Evolutionary conservation across 2,888 invertebrate genomes (phyloP).

Genomic region (Imbricaverruca yamaguchii): DNA sequence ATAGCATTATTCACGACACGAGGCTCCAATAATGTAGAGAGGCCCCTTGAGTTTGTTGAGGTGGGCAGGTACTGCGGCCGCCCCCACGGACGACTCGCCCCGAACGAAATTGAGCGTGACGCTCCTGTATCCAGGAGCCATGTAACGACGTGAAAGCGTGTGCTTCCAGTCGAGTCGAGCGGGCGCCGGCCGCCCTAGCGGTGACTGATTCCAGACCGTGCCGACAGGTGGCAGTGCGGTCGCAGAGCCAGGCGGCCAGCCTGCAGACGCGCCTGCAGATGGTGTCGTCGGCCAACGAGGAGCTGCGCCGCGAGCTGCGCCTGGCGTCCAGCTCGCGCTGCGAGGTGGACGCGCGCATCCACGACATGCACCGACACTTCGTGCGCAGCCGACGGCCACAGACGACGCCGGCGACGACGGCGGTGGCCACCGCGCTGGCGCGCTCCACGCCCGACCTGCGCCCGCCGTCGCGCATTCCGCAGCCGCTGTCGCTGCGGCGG

Average conservation of each 20-base stretch:
- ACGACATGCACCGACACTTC: slow-evolving; percentile 16
- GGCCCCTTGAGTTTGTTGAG: too few relatives aligned
- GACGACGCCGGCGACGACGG: neutral
- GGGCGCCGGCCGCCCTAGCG: too few relatives aligned
- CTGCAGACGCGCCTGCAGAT: slow-evolving; percentile 4
- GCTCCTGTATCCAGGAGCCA: too few relatives aligned
- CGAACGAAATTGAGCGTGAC: too few relatives aligned
- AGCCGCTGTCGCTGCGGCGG: neutral
- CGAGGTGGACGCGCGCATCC: slow-evolving; percentile 5
- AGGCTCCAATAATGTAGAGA: too few relatives aligned
- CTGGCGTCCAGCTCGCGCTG: neutral
- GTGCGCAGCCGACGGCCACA: neutral
- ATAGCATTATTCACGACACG: too few relatives aligned
- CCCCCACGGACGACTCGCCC: too few relatives aligned
- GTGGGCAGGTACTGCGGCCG: too few relatives aligned
- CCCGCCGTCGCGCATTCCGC: neutral
- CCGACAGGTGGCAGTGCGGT: slow-evolving; percentile 13
- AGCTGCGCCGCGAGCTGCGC: slow-evolving; percentile 7
- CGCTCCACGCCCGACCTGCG: neutral
- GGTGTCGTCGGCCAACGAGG: slow-evolving; percentile 8
- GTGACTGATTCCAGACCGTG: too few relatives aligned
- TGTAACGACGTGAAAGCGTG: too few relatives aligned
- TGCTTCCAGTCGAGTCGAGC: too few relatives aligned
- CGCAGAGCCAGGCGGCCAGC: slow-evolving; percentile 12
- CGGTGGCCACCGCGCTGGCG: neutral